Base-by-base conservation (phyloP, 2,113 vertebrate genomes). In the Ammodytes dubius region DNA sequence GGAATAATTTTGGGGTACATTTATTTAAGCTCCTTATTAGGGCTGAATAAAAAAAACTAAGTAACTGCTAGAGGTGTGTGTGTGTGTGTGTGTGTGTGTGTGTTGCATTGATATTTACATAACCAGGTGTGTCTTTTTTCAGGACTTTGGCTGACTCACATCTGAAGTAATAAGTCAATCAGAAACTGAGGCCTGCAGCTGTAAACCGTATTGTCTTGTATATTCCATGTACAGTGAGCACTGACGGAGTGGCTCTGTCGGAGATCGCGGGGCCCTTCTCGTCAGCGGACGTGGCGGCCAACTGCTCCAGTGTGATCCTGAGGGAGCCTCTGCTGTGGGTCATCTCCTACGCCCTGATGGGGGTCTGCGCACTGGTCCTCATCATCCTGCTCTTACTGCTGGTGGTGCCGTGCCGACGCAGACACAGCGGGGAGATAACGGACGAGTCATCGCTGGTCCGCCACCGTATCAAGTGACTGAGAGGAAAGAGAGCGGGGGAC, bases 391-490 rank as follows among this genome's bases (percentile, higher is more conserved):
- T 98, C 61, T 42, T 96, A 47, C 88, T 98, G 80, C 95, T 99
- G 60, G 87, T 97, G 0, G 77, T 97, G 67, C 97, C 98, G 0
- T 96, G 92, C 66, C 83, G 87, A 2, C 91, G 85, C 39, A 88
- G 79, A 9, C 61, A 11, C 65, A 82, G 93, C 65, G 96, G 96
- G 6, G 95, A 96, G 45, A 96, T 99, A 70, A 99, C 96, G 0
- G 98, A 99, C 0, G 96, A 98, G 85, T 99, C 98, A 10, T 98
- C 98, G 0, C 95, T 99, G 2, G 96, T 99, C 47, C 96, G 95
- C 19, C 96, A 99, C 73, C 96, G 98, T 35, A 98, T 98, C 96
- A 99, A 99, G 64, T 99, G 95, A 98, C 88, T 86, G 86, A 92
- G 87, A 84, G 72, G 71, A 50, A 63, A 13, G 0, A 52, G 72